Base-by-base conservation (phyloP, 2,797 vertebrate species). In the Holocentrus rufus region DNA sequence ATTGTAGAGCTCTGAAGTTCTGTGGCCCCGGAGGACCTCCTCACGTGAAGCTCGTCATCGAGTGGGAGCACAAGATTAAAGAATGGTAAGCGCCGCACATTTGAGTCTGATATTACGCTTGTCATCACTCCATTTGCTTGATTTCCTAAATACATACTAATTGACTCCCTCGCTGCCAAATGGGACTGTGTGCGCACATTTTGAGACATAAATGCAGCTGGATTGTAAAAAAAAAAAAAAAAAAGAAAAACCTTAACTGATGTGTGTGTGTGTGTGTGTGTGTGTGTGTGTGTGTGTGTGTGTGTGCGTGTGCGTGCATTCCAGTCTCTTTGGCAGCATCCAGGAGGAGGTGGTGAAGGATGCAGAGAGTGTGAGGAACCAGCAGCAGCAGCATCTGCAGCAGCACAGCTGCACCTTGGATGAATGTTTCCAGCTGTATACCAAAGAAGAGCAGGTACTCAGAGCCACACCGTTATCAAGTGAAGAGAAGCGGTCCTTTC, bases 381-480 rank as follows among this genome's bases (percentile, higher is more conserved):
- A 96, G 88, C 95, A 96, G 89, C 94, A 95, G 79, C 95, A 87
- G 0, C 96, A 97, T 18, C 92, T 94, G 59, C 95, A 96, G 87
- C 96, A 96, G 88, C 94, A 95, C 77, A 96, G 90, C 89, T 98
- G 96, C 66, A 96, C 96, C 0, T 74, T 98, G 91, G 95, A 96
- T 0, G 95, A 98, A 54, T 97, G 96, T 87, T 97, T 98, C 76
- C 96, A 96, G 90, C 95, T 98, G 54, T 98, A 98, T 89, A 98
- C 97, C 87, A 97, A 97, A 94, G 97, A 98, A 88, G 97, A 98
- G 57, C 97, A 98, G 95, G 97, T 98, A 22, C 6, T 17, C 20
- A 57, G 10, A 6, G 22, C 20, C 44, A 49, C 25, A 44, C 14
- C 11, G 13, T 44, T 44, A 4, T 44, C 9, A 31, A 10, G 36